Base-by-base conservation (phyloP, 1,140 invertebrate species). In the Zaprionus inermis region DNA sequence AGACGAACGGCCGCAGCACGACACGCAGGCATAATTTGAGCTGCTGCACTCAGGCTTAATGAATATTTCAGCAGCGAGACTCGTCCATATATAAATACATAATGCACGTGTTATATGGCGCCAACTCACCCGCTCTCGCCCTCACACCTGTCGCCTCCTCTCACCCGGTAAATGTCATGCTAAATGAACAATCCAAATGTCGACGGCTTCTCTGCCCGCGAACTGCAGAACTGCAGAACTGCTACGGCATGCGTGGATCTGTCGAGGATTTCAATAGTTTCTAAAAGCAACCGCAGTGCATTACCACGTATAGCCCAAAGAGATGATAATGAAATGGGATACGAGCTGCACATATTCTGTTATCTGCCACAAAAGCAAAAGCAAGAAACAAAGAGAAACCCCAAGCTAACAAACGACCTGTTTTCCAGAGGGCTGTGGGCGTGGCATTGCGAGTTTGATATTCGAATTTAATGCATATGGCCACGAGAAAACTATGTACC, bases 1-100 rank as follows among this genome's bases (percentile, higher is more conserved):
- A 34, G 18, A 51, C 28, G 34, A 55, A 70, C 58, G 58, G 67
- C 72, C 79, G 72, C 76, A 79, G 66, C 54, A 65, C 80, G 81
- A 82, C 82, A 85, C 82, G 82, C 82, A 85, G 82, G 83, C 82
- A 85, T 85, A 85, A 85, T 88, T 85, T 82, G 63, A 79, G 80
- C 60, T 74, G 78, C 77, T 86, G 83, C 82, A 86, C 82, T 86
- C 83, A 86, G 79, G 78, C 79, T 82, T 88, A 86, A 86, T 86
- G 82, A 88, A 86, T 86, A 86, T 86, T 86, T 86, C 78, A 86
- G 65, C 83, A 72, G 76, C 72, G 55, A 83, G 63, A 76, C 76
- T 72, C 30, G 38, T 83, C 74, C 58, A 66, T 76, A 75, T 44
- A 75, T 71, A 46, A 63, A 75, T 75, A 70, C 51, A 72, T 76